These are phyloP conservation scores for Melopsittacus undulatus DNA, from an alignment of 2,797 vertebrate species.

Conservation along the genomic window DNA sequence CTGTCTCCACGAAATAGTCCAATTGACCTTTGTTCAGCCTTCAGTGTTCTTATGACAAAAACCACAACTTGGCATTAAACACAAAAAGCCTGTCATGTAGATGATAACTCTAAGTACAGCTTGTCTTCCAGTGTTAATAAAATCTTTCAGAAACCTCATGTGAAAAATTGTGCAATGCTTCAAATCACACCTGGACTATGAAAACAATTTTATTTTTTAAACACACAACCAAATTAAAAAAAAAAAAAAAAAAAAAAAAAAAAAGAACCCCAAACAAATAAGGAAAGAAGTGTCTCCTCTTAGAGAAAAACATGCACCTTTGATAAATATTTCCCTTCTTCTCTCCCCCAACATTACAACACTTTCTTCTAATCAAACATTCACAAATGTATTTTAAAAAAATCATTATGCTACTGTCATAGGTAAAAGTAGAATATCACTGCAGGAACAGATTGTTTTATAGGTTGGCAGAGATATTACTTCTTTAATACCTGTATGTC, in stretches of 20 bases:
- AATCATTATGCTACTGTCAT: not conserved
- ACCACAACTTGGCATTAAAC: not conserved
- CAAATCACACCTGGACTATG: not conserved
- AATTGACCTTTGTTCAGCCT: not conserved
- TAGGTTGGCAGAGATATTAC: not conserved
- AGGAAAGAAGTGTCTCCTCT: not conserved
- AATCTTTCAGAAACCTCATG: not conserved
- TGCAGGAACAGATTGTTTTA: not conserved
- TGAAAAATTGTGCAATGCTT: not conserved
- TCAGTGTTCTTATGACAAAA: not conserved
- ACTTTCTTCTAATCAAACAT: accelerated
- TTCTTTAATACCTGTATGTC: not conserved
- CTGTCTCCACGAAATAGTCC: not conserved
- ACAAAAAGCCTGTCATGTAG: not conserved
- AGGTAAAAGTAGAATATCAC: not conserved
- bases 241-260: not conserved
- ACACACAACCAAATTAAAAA: not conserved
- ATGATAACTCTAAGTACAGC: not conserved
- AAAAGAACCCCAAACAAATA: not conserved
- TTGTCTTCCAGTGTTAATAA: not conserved
- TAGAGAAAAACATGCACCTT: not conserved
- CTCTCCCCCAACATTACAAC: not conserved
- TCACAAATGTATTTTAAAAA: not conserved
- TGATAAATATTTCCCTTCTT: not conserved
- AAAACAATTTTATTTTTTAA: not conserved